Base-by-base conservation (phyloP, 2,797 vertebrate species). In the Gobio occitaniae region DNA sequence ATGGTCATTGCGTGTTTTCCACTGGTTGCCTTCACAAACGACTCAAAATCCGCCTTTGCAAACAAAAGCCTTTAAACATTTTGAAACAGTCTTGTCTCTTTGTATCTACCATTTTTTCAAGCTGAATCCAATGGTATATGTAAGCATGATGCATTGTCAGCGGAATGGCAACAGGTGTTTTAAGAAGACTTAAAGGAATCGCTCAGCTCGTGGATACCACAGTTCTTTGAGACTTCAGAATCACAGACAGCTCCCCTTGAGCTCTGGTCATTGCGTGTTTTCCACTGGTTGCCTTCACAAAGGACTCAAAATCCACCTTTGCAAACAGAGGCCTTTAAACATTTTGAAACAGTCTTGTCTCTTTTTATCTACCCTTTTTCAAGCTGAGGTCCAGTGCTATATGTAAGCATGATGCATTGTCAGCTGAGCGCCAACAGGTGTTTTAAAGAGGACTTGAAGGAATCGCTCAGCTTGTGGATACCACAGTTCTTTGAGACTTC, bases 401-500 rank as follows among this genome's bases (percentile, higher is more conserved):
- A 69, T 56, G 2, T 25, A 56, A 54, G 32, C 7, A 56, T 11
- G 25, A 48, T 36, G 32, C 38, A 29, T 63, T 76, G 54, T 68
- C 25, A 74, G 66, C 54, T 69, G 29, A 74, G 29, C 15, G 7
- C 17, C 16, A 66, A 79, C 69, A 83, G 75, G 54, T 83, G 69
- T 71, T 66, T 69, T 61, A 32, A 66, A 69, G 59, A 32, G 32
- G n/a, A 47, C 50, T 66, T 56, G 21, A 65, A 59, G 21, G 52
- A 29, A 48, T 84, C 10, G 2, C 70, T 68, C n/a, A 56, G 38
- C 16, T 29, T 13, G 50, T 38, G 41, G 12, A 7, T 47, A 74
- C 15, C 78, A 89, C 80, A 93, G 90, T 79, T 91, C 88, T 80
- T 1, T 36, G 21, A 44, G 82, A 56, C 17, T 76, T 63, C 72